phyloP scores from a whole-genome alignment of 2,797 vertebrate species.

The Chelon labrosus region DNA sequence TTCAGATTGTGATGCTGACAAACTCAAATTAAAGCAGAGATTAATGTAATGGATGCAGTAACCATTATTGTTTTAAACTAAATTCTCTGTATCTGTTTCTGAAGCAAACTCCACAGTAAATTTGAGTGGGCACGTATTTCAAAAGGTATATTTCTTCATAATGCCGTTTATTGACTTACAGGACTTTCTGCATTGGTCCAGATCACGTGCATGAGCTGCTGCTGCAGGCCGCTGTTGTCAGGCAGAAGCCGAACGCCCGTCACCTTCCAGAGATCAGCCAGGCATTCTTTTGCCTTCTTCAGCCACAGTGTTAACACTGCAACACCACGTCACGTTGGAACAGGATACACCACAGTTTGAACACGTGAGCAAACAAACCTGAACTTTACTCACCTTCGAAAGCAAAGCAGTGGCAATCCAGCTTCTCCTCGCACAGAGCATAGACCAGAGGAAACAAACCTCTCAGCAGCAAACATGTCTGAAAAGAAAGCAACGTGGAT shows the following conservation, averaged over 20 bases:
- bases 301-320: conserved; percentile 90
- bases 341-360: not conserved
- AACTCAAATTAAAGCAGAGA: not conserved
- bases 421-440: conserved; percentile 83
- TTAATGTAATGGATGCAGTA: not conserved
- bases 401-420: conserved; percentile 86
- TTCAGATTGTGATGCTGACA: not conserved
- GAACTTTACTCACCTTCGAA: conserved; percentile 87
- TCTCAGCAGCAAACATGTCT: conserved; percentile 86
- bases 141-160: no score
- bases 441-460: conserved; percentile 85
- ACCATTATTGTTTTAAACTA: not conserved
- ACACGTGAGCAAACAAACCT: not conserved
- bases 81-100: not conserved
- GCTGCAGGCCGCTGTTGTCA: conserved; percentile 71
- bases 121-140: no score
- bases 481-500: conserved; percentile 15
- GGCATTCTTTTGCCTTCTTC: conserved; percentile 83
- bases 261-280: conserved; percentile 81
- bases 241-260: conserved; percentile 72
- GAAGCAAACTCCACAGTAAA: no score
- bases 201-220: conserved; percentile 81
- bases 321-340: conserved; percentile 42
- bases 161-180: conserved; percentile 75
- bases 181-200: conserved; percentile 91